A percentile compares a stretch with the other conserved stretches of the same genome.
Conservation (phyloP, 2,888 invertebrate species). For the Malacosoma neustria region DNA sequence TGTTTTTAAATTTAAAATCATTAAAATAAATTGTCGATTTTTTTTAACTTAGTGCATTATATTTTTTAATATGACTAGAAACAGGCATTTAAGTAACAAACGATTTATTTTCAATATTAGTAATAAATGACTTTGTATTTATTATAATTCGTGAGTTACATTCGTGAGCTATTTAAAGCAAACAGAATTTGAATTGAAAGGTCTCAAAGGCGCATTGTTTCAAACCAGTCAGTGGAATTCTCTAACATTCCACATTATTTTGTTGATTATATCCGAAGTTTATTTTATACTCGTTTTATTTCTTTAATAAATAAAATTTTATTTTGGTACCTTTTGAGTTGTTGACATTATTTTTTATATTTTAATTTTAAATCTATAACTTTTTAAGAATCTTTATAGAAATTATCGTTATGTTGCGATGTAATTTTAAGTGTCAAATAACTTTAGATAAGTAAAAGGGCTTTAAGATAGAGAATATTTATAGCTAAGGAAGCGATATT, state of each 20-base stretch:
- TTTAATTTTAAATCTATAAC: neutral
- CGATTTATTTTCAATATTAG: too few relatives aligned
- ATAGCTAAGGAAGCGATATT: neutral
- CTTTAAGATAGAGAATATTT: neutral
- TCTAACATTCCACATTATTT: neutral
- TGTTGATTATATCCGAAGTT: neutral
- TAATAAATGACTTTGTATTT: too few relatives aligned
- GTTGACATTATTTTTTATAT: neutral
- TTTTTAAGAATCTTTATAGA: neutral
- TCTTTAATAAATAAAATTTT: neutral
- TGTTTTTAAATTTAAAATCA: too few relatives aligned
- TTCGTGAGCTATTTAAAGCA: too few relatives aligned
- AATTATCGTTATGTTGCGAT: neutral
- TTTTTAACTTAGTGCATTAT: too few relatives aligned
- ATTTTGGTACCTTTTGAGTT: neutral
- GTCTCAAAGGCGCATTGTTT: too few relatives aligned
- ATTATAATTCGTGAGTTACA: too few relatives aligned
- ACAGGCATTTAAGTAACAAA: too few relatives aligned
- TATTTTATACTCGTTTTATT: neutral
- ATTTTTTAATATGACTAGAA: too few relatives aligned
- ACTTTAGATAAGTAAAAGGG: constrained; percentile 6
- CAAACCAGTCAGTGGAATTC: neutral
- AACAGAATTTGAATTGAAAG: too few relatives aligned
- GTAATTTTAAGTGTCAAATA: neutral
- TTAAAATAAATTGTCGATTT: too few relatives aligned